A percentile compares a stretch with the other conserved stretches of the same genome.
Conservation (phyloP, 2,797 vertebrate genomes). For the Podargus strigoides region DNA sequence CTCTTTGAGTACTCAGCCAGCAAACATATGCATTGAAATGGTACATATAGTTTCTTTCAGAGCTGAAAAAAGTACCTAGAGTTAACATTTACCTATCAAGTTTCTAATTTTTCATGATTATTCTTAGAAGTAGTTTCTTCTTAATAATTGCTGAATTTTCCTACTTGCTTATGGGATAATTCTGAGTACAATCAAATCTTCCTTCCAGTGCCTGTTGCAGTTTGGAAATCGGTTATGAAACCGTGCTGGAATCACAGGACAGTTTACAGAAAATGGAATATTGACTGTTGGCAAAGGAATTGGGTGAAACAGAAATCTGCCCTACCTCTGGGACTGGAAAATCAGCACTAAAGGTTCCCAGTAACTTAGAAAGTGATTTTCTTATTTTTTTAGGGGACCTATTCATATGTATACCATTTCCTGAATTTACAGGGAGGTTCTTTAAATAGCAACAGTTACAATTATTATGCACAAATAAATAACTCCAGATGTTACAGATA, state of each 20-base stretch:
- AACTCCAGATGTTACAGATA: constrained; percentile 23
- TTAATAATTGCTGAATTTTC: background rate
- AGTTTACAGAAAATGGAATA: constrained; percentile 19
- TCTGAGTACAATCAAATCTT: background rate
- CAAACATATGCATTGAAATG: background rate
- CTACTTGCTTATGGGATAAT: background rate
- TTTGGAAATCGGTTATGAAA: constrained; percentile 39
- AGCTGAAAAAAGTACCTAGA: background rate
- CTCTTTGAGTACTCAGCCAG: background rate
- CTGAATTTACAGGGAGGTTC: background rate
- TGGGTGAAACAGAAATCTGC: constrained; percentile 27
- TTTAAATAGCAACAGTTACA: background rate
- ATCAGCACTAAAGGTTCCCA: constrained; percentile 14
- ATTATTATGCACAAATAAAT: constrained; percentile 6
- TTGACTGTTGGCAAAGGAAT: constrained; percentile 47
- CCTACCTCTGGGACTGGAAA: constrained; percentile 11
- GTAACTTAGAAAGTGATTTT: background rate
- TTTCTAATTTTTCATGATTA: background rate
- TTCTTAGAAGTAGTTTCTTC: background rate
- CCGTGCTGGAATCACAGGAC: constrained; percentile 1
- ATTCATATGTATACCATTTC: background rate
- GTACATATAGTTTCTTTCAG: background rate
- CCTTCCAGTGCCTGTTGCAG: background rate
- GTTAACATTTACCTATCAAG: background rate
- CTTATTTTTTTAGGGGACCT: background rate